phyloP scores from a whole-genome alignment of 2,797 vertebrate species.

The Lutra lutra region DNA sequence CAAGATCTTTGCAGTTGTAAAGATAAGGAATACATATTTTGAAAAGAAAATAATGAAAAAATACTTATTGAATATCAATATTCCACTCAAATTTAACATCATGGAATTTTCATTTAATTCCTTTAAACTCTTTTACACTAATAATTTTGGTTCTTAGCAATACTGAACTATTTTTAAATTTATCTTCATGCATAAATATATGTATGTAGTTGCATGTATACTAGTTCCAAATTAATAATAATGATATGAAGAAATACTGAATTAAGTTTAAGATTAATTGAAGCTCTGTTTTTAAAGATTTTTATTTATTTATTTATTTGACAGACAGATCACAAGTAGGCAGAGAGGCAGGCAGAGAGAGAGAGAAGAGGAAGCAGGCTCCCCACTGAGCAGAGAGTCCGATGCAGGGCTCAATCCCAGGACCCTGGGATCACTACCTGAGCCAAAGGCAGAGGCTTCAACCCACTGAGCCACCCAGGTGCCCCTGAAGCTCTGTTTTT shows the following conservation, averaged over 20 bases:
- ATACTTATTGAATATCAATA: neutral
- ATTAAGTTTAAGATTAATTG: conserved; percentile 17
- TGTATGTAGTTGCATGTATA: neutral
- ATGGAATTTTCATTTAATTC: conserved; percentile 7
- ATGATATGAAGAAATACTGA: neutral
- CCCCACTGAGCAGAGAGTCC: too few species aligned
- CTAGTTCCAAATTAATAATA: neutral
- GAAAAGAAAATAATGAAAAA: neutral
- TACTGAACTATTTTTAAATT: neutral
- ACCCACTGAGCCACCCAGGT: too few species aligned
- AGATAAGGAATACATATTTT: neutral
- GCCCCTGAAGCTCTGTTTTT: neutral
- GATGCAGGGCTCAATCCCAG: too few species aligned
- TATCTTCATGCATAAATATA: neutral
- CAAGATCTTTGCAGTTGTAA: neutral
- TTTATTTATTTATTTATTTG: too few species aligned
- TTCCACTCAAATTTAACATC: neutral
- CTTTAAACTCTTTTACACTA: neutral
- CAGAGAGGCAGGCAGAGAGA: too few species aligned
- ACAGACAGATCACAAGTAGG: too few species aligned
- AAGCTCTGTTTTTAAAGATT: neutral
- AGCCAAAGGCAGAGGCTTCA: too few species aligned
- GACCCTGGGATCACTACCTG: too few species aligned
- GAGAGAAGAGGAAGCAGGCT: too few species aligned
- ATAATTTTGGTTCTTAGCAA: neutral